Percentiles rank a stretch among this genome's conserved stretches.
These are phyloP conservation scores for Cyclophora punctaria DNA, from an alignment of 2,888 invertebrate genomes.

Conservation along the genomic window DNA sequence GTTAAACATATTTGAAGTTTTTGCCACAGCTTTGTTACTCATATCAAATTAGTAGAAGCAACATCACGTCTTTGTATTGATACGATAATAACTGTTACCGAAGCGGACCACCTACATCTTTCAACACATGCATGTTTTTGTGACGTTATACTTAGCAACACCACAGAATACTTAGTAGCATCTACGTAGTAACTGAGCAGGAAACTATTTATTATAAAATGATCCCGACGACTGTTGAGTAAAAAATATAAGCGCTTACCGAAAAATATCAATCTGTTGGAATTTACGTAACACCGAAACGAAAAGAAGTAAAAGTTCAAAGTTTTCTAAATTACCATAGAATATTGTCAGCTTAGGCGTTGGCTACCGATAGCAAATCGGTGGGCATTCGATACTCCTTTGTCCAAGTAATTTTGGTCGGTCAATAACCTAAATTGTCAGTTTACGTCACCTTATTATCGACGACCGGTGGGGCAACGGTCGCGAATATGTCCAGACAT, in stretches of 20 bases:
- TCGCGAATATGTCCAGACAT: constrained; percentile 46
- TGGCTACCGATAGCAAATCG: constrained; percentile 3
- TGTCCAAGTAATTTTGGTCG: constrained; percentile 31
- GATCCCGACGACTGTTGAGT: no score
- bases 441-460: constrained; percentile 50
- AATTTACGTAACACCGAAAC: no score
- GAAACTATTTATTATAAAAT: not conserved
- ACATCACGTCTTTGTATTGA: constrained; percentile 24
- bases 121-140: constrained; percentile 8
- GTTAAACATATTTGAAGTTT: constrained; percentile 5
- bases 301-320: constrained; percentile 8
- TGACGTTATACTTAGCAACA: not conserved
- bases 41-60: constrained; percentile 23
- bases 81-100: constrained; percentile 14
- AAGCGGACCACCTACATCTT: constrained; percentile 19
- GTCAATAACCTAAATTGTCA: constrained; percentile 52
- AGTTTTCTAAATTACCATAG: constrained; percentile 10
- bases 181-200: not conserved
- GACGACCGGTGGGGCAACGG: constrained; percentile 23
- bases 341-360: constrained; percentile 3
- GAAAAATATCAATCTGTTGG: no score
- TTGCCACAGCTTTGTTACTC: constrained; percentile 8
- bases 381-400: constrained; percentile 35
- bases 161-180: no score
- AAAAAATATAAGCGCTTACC: no score